phyloP scores from a whole-genome alignment of 2,113 vertebrate species.

The Boulengerochromis microlepis region DNA sequence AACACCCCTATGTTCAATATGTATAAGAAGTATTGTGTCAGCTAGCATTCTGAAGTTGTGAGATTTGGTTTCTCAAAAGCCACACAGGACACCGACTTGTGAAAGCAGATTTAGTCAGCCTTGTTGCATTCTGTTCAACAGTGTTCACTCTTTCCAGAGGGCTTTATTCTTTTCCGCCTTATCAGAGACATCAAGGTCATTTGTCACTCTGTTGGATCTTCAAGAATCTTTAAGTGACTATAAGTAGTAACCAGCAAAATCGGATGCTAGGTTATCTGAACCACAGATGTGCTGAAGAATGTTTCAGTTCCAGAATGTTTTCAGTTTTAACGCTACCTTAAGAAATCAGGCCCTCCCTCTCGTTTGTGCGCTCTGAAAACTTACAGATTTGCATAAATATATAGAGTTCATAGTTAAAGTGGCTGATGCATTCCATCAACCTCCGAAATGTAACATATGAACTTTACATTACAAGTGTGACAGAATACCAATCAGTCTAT shows the following conservation, averaged over 20 bases:
- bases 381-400: not conserved
- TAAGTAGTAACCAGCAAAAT: not conserved
- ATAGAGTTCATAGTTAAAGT: not conserved
- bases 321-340: not conserved
- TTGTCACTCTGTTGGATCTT: not conserved
- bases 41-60: not conserved
- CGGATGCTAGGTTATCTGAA: not conserved
- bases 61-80: not conserved
- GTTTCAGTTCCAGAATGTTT: not conserved
- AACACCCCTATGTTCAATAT: not conserved
- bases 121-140: not conserved
- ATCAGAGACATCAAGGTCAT: not conserved
- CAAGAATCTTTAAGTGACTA: not conserved
- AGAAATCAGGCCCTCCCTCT: not conserved
- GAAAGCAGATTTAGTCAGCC: not conserved
- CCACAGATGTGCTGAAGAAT: not conserved
- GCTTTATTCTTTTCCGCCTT: not conserved
- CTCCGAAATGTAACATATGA: not conserved
- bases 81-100: fast-evolving
- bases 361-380: not conserved
- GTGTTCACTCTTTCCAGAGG: not conserved
- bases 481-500: not conserved
- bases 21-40: not conserved
- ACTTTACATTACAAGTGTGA: not conserved
- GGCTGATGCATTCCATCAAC: not conserved